These are phyloP conservation scores for Apocrypta bakeri DNA, from an alignment of 1,140 invertebrate species.

Conservation along the genomic window DNA sequence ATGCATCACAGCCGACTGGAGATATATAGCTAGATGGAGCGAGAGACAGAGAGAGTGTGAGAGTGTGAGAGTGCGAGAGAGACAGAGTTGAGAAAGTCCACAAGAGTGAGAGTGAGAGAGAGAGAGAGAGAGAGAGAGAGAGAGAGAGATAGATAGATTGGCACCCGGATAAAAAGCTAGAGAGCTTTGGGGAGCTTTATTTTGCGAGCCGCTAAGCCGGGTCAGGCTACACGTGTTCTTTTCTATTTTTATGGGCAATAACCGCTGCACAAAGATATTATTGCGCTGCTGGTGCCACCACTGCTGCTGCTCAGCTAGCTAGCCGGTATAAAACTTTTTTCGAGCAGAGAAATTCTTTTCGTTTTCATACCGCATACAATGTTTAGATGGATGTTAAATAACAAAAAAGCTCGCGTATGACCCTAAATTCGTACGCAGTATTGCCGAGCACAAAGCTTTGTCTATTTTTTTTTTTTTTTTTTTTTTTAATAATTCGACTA, in stretches of 20 bases:
- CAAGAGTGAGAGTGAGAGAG: not conserved
- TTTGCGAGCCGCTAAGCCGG: not conserved
- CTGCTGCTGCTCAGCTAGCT: not conserved
- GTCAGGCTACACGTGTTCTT: constrained; percentile 5
- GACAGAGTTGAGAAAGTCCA: not conserved
- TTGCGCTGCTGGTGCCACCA: not conserved
- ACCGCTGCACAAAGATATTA: constrained; percentile 15
- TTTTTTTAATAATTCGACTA: too few species aligned
- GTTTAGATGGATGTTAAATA: constrained; percentile 4
- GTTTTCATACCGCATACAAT: not conserved
- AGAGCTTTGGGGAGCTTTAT: constrained; percentile 23
- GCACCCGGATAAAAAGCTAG: constrained; percentile 15
- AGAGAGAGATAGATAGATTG: not conserved
- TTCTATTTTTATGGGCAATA: constrained; percentile 23
- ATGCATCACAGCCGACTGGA: not conserved
- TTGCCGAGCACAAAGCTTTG: too few species aligned
- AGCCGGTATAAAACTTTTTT: not conserved
- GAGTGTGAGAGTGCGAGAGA: too few species aligned
- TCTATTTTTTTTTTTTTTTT: too few species aligned
- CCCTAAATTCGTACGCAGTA: too few species aligned
- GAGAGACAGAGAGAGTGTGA: not conserved
- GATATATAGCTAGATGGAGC: not conserved
- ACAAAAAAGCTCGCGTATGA: not conserved
- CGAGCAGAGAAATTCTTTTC: not conserved
- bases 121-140: constrained; percentile 17